Evolutionary conservation across 2,797 vertebrate genomes (phyloP).

Genomic region (Heterohyrax brucei): DNA sequence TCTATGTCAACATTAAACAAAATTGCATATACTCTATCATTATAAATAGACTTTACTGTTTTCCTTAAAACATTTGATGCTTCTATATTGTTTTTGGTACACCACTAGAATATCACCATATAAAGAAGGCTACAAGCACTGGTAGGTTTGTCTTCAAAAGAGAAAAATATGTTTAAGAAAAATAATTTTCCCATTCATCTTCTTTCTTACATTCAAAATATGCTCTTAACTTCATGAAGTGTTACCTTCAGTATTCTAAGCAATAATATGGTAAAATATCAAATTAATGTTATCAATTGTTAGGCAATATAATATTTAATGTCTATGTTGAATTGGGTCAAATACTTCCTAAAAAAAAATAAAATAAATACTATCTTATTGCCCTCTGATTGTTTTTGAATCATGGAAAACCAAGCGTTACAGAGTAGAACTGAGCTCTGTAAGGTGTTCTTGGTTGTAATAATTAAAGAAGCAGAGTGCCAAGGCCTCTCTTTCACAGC

Average conservation of each 20-base stretch:
- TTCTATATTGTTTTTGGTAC: neutral
- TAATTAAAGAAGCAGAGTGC: neutral
- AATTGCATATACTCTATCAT: constrained; percentile 25
- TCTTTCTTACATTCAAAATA: neutral
- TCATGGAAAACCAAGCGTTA: neutral
- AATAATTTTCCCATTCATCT: neutral
- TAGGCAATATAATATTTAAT: neutral
- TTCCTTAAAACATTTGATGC: constrained; percentile 46
- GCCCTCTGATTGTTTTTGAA: neutral
- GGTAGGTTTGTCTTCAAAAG: constrained; percentile 24
- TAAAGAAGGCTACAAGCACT: neutral
- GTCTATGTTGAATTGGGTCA: neutral
- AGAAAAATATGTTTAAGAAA: constrained; percentile 42
- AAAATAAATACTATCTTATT: neutral
- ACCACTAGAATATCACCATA: neutral
- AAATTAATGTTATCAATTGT: neutral
- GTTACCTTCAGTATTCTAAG: neutral
- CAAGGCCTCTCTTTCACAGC: neutral
- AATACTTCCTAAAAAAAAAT: neutral
- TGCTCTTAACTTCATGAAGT: neutral
- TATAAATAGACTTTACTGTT: neutral
- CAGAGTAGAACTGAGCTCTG: neutral
- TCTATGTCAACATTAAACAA: constrained; percentile 45
- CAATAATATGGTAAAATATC: neutral
- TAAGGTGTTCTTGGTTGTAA: neutral